phyloP scores from a whole-genome alignment of 1,140 invertebrate species.

The Carcinoscorpius rotundicauda region DNA sequence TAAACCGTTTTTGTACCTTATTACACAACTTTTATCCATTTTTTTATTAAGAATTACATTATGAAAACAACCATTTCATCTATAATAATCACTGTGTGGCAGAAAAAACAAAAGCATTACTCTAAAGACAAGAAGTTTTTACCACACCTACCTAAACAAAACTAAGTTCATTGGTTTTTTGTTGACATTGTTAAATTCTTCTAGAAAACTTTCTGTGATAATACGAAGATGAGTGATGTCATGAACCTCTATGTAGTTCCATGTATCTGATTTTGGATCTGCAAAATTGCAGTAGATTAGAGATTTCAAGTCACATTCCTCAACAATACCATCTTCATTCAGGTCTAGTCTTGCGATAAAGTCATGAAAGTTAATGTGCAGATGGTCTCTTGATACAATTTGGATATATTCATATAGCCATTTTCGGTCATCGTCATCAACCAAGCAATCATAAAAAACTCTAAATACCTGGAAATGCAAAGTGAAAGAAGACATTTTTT shows the following conservation, averaged over 20 bases:
- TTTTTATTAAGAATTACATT: too few relatives aligned
- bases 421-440: conserved; percentile 62
- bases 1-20: too few relatives aligned
- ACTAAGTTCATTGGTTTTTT: conserved; percentile 97
- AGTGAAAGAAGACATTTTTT: too few relatives aligned
- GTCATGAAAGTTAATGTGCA: conserved; percentile 42
- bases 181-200: conserved; percentile 90
- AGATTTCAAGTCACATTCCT: conserved; percentile 67
- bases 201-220: conserved; percentile 79
- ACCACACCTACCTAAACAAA: conserved; percentile 72
- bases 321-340: conserved; percentile 42
- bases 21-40: too few relatives aligned
- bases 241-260: conserved; percentile 74
- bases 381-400: conserved; percentile 32
- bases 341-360: conserved; percentile 40
- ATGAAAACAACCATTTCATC: too few relatives aligned
- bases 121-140: too few relatives aligned
- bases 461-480: conserved; percentile 43
- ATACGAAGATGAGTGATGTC: conserved; percentile 67
- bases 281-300: conserved; percentile 91
- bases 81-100: too few relatives aligned
- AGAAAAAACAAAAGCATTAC: too few relatives aligned
- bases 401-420: conserved; percentile 59
- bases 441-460: conserved; percentile 85
- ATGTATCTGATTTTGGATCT: conserved; percentile 80